Evolutionary conservation across 2,113 vertebrate species (phyloP).

Genomic region (Cinclus mexicanus): DNA sequence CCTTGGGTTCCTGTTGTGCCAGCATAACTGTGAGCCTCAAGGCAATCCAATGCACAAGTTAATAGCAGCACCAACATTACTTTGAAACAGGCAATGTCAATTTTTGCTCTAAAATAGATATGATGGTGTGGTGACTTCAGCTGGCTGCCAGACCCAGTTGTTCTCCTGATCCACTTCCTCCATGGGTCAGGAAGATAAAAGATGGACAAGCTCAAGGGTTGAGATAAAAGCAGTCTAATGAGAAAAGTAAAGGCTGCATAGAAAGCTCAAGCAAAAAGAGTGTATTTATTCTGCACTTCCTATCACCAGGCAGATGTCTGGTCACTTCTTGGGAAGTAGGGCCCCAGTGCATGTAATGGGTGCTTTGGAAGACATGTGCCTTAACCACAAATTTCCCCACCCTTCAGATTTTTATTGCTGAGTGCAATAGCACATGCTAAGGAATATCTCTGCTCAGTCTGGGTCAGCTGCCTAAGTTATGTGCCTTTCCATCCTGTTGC

Average conservation of each 20-base stretch:
- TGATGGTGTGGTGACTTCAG: background rate
- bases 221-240: background rate
- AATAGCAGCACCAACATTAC: background rate
- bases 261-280: background rate
- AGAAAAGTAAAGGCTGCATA: background rate
- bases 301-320: background rate
- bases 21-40: background rate
- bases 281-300: background rate
- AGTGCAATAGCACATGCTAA: accelerated
- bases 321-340: background rate
- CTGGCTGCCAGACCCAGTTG: background rate
- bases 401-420: background rate
- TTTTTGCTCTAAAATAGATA: background rate
- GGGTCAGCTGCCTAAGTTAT: too few species aligned
- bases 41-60: background rate
- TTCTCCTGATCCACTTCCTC: background rate
- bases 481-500: background rate
- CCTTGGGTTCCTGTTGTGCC: background rate
- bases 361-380: background rate
- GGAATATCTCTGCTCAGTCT: background rate
- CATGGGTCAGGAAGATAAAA: background rate
- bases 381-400: background rate
- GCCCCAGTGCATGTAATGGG: accelerated
- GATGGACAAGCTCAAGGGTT: background rate
- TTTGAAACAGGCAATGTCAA: background rate